These are phyloP conservation scores for Brachionus manjavacas DNA, from an alignment of 1,140 invertebrate species.

Conservation along the genomic window DNA sequence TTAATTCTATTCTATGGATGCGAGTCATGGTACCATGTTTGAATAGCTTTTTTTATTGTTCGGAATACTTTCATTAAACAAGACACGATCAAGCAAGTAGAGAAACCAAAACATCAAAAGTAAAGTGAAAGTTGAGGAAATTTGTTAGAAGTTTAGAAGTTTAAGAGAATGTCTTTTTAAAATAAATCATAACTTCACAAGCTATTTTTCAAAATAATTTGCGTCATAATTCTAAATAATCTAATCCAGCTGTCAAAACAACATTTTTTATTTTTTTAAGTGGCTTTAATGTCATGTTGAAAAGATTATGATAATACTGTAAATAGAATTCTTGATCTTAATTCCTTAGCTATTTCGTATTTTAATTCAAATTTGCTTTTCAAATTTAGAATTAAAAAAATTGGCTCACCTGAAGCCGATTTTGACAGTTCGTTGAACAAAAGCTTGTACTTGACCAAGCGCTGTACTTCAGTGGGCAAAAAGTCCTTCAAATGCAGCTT, in stretches of 20 bases:
- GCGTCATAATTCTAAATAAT: background rate
- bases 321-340: background rate
- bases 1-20: no score
- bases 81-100: no score
- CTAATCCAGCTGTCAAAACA: background rate
- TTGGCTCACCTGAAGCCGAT: background rate
- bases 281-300: background rate
- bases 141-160: no score
- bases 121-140: no score
- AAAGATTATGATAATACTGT: background rate
- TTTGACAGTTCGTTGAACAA: constrained; percentile 41
- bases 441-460: constrained; percentile 24
- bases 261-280: background rate
- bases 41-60: no score
- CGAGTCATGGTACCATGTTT: no score
- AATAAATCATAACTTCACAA: no score
- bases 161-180: no score
- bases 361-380: background rate
- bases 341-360: background rate
- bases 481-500: constrained; percentile 40
- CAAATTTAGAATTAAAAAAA: background rate
- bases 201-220: background rate
- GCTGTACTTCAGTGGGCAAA: constrained; percentile 35
- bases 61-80: no score
- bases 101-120: no score